These are phyloP conservation scores for Avahi laniger DNA, from an alignment of 2,797 vertebrate genomes.

Conservation along the genomic window DNA sequence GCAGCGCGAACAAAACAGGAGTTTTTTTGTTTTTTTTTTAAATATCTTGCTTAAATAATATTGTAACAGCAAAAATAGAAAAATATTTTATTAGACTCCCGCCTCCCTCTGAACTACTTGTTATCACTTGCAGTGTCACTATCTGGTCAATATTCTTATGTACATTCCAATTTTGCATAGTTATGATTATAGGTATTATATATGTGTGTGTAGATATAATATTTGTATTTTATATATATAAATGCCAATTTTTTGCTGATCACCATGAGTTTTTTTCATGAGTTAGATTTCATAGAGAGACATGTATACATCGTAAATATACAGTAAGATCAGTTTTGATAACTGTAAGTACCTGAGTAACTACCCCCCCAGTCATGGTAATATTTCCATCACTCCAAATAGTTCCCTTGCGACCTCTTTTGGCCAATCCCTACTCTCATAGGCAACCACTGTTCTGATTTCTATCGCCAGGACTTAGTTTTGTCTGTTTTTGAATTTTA, in stretches of 20 bases:
- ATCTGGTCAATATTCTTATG: background rate
- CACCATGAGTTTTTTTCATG: background rate
- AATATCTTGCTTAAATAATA: background rate
- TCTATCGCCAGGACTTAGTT: background rate
- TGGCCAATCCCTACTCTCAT: background rate
- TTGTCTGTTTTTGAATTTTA: conserved; percentile 41
- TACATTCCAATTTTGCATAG: background rate
- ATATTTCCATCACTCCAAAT: background rate
- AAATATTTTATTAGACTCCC: background rate
- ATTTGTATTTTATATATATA: background rate
- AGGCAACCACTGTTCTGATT: background rate
- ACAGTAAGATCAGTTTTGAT: background rate
- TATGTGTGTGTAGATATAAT: background rate
- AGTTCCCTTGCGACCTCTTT: background rate
- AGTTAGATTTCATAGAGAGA: conserved; percentile 39
- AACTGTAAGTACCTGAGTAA: background rate
- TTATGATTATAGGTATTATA: background rate
- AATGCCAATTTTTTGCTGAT: background rate
- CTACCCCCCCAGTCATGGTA: background rate
- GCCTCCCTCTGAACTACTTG: background rate
- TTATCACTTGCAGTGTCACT: background rate
- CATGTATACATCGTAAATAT: background rate
- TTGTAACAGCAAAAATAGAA: background rate
- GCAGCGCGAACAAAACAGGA: background rate
- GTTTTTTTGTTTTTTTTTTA: background rate